Evolutionary conservation across 2,888 invertebrate species (phyloP).

Genomic region (Nymphalis c-album): DNA sequence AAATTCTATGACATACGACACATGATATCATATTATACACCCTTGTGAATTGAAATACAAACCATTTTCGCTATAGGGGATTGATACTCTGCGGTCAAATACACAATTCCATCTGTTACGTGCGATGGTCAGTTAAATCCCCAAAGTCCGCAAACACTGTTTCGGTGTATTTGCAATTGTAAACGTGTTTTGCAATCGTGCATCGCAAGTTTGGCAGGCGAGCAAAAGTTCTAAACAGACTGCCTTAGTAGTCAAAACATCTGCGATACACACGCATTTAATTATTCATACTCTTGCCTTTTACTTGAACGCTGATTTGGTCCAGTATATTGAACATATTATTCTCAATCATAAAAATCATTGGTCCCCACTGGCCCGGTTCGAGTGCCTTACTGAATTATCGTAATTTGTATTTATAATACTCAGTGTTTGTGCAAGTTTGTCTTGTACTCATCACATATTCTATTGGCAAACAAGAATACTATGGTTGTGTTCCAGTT

Average conservation of each 20-base stretch:
- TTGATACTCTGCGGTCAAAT: slow-evolving; percentile 32
- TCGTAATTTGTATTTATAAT: no score
- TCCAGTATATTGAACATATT: no score
- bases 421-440: no score
- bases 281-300: slow-evolving; percentile 10
- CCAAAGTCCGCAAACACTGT: slow-evolving; percentile 29
- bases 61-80: slow-evolving; percentile 22
- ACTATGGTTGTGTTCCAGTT: no score
- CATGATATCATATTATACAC: slow-evolving; percentile 16
- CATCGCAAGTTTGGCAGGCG: slow-evolving; percentile 30
- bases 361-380: no score
- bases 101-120: slow-evolving; percentile 35
- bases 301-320: no score
- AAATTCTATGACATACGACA: neutral
- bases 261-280: slow-evolving; percentile 24
- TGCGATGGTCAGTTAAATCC: slow-evolving; percentile 29
- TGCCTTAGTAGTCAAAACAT: slow-evolving; percentile 29
- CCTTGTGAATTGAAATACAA: slow-evolving; percentile 12
- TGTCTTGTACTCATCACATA: no score
- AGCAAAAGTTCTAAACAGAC: slow-evolving; percentile 31
- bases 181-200: slow-evolving; percentile 33
- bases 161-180: slow-evolving; percentile 36
- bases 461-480: no score
- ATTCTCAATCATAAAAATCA: no score
- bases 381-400: no score